Evolutionary conservation across 2,113 vertebrate species (phyloP).

Genomic region (Oryzias melastigma): DNA sequence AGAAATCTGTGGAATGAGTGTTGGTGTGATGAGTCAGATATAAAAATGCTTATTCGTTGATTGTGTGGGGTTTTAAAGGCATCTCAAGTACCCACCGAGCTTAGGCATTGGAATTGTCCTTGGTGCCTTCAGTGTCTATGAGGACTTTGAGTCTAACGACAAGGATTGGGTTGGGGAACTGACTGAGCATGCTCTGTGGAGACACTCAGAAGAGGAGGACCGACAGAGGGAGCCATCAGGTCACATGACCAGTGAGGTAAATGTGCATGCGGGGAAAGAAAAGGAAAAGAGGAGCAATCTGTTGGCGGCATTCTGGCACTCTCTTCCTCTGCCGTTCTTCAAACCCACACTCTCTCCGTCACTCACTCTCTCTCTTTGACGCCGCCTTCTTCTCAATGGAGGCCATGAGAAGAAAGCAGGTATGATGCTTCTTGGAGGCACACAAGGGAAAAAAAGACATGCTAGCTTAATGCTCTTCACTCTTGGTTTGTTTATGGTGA

Average conservation of each 20-base stretch:
- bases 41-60: too few species aligned
- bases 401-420: slow-evolving; percentile 81
- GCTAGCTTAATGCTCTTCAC: slow-evolving; percentile 42
- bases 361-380: slow-evolving; percentile 34
- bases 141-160: slow-evolving; percentile 41
- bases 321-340: slow-evolving; percentile 25
- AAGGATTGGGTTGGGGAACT: slow-evolving; percentile 46
- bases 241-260: slow-evolving; percentile 75
- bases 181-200: slow-evolving; percentile 76
- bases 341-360: slow-evolving; percentile 19
- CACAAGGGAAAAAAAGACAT: slow-evolving; percentile 43
- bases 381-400: slow-evolving; percentile 72
- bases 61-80: too few species aligned
- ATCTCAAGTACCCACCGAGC: too few species aligned
- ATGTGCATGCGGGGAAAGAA: slow-evolving; percentile 73
- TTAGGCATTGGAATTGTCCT: not conserved
- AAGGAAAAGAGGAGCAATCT: slow-evolving; percentile 75
- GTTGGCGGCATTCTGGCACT: slow-evolving; percentile 58
- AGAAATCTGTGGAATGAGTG: not conserved
- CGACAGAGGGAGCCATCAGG: slow-evolving; percentile 79
- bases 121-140: slow-evolving; percentile 16
- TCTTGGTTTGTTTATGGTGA: slow-evolving; percentile 33
- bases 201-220: slow-evolving; percentile 62
- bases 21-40: not conserved
- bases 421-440: slow-evolving; percentile 73